Evolutionary conservation across 2,797 vertebrate species (phyloP).

Genomic region (Melopsittacus undulatus): DNA sequence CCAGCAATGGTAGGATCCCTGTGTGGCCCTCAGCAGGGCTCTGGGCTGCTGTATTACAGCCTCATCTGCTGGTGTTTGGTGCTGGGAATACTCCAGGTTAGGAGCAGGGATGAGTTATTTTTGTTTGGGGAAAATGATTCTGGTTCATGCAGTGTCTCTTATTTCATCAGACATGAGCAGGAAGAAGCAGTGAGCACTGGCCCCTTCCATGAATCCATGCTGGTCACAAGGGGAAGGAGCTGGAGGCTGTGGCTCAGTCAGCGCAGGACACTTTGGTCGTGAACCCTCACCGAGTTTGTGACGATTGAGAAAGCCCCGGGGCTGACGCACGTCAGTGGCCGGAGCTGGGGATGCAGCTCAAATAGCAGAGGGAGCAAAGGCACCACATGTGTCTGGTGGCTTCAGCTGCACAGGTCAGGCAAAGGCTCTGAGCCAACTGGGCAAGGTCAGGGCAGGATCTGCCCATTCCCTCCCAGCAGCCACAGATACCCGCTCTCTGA

Average conservation of each 20-base stretch:
- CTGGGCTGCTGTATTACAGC: too few relatives aligned
- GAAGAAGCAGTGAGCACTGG: too few relatives aligned
- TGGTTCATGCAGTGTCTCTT: too few relatives aligned
- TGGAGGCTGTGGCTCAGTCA: background rate
- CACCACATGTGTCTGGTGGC: background rate
- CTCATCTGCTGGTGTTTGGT: too few relatives aligned
- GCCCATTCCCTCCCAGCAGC: background rate
- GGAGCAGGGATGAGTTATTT: too few relatives aligned
- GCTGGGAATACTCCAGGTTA: too few relatives aligned
- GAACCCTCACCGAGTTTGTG: background rate
- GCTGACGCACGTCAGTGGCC: background rate
- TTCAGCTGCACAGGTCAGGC: background rate
- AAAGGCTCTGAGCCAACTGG: background rate
- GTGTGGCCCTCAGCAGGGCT: too few relatives aligned
- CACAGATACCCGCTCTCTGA: background rate
- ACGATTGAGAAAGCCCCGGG: background rate
- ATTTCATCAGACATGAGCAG: too few relatives aligned
- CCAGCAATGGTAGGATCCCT: too few relatives aligned
- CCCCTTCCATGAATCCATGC: too few relatives aligned
- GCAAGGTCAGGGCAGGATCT: background rate
- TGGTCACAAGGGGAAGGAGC: background rate
- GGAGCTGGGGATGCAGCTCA: background rate
- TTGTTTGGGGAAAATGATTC: too few relatives aligned
- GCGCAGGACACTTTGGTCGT: background rate
- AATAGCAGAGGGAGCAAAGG: conserved; percentile 36